A percentile compares a stretch with the other conserved stretches of the same genome.
These are phyloP conservation scores for Agrochola macilenta DNA, from an alignment of 2,888 invertebrate species.

Conservation along the genomic window DNA sequence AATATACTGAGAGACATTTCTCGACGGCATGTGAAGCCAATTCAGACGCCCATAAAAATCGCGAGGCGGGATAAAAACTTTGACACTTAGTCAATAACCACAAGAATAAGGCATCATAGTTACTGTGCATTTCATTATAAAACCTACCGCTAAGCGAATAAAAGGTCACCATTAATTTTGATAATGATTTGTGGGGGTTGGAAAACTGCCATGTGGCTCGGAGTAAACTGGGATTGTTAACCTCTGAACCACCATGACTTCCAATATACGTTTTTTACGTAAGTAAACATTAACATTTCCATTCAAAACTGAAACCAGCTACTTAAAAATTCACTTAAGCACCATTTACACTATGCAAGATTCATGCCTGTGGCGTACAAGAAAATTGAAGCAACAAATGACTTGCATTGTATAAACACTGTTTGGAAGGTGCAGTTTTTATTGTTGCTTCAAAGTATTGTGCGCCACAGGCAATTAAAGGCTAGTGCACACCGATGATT, in stretches of 20 bases:
- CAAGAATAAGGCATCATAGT: too few relatives aligned
- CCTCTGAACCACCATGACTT: conserved; percentile 1
- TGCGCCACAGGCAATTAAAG: too few relatives aligned
- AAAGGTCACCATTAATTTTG: conserved; percentile 4
- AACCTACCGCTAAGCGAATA: background rate
- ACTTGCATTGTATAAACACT: background rate
- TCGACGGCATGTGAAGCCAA: too few relatives aligned
- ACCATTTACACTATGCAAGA: background rate
- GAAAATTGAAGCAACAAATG: background rate
- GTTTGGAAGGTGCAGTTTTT: background rate
- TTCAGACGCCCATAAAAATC: too few relatives aligned
- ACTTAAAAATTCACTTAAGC: background rate
- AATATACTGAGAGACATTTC: too few relatives aligned
- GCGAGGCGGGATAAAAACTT: too few relatives aligned
- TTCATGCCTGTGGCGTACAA: background rate
- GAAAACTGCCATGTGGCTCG: background rate
- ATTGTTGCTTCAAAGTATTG: background rate
- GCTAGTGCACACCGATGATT: too few relatives aligned
- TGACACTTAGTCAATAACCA: too few relatives aligned
- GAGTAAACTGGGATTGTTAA: background rate
- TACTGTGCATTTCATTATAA: background rate
- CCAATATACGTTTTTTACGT: background rate
- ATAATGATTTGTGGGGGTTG: background rate
- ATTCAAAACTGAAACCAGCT: background rate
- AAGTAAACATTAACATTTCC: background rate